These are phyloP conservation scores for Sesia apiformis DNA, from an alignment of 2,888 invertebrate genomes.

Conservation along the genomic window DNA sequence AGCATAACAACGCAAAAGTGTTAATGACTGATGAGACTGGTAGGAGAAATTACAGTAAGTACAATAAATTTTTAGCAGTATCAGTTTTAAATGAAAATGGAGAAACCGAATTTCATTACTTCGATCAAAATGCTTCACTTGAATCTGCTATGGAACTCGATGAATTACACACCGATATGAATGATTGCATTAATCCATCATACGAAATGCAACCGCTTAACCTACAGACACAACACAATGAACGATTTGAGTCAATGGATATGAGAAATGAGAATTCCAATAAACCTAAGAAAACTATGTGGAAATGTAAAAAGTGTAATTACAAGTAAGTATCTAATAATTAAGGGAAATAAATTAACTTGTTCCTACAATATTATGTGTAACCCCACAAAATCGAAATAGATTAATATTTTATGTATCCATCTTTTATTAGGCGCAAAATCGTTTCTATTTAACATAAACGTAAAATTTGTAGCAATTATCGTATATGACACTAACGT, in stretches of 20 bases:
- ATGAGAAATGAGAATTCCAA: conserved; percentile 42
- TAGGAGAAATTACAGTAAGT: conserved; percentile 92
- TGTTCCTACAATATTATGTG: neutral
- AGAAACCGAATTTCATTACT: conserved; percentile 61
- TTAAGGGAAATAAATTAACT: neutral
- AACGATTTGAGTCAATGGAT: conserved; percentile 34
- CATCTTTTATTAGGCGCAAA: no score
- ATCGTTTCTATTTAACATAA: no score
- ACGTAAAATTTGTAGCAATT: no score
- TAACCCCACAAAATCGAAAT: no score
- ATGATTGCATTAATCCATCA: conserved; percentile 44
- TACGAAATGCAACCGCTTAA: conserved; percentile 78
- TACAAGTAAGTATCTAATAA: conserved; percentile 78
- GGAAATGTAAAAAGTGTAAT: conserved; percentile 94
- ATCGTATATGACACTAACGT: neutral
- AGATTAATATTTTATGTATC: no score
- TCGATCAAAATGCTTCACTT: conserved; percentile 43
- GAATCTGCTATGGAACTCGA: conserved; percentile 64
- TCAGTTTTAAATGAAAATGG: conserved; percentile 74
- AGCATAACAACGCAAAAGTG: conserved; percentile 86
- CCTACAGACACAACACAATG: conserved; percentile 58
- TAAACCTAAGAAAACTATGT: conserved; percentile 81
- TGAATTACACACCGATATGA: conserved; percentile 65
- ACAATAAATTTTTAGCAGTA: conserved; percentile 88
- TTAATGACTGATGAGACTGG: conserved; percentile 95